Base-by-base conservation (phyloP, 2,113 vertebrate genomes). In the Etia nguti region DNA sequence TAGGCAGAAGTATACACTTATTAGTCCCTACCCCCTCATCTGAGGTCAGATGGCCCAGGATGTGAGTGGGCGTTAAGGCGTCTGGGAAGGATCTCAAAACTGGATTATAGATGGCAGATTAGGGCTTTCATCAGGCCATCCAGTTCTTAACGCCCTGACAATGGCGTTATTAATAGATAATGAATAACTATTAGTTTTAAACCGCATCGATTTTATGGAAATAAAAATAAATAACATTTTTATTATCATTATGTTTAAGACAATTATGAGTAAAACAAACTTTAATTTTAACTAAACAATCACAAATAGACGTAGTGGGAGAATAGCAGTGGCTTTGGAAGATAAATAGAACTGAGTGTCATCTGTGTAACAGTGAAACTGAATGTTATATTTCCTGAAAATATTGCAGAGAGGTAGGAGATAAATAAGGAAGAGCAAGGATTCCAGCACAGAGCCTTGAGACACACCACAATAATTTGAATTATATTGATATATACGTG, bases 161-260 rank as follows among this genome's bases (percentile, higher is more conserved):
- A n/a, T 29, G 29, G 36, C 1, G 36, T 36, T 36, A 54, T 22
- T 22, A 54, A 54, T 54, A 22, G 52, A 10, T 54, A 55, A 12
- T 55, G 5, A 55, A 55, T 11, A 55, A 55, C 54, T 54, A 54
- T n/a, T n/a, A 12, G 10, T 1, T 55, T 55, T 55, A 12, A 20
- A 52, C 18, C 1, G 0, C 18, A n/a, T n/a, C 1, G 3, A 12
- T 55, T 55, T 56, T 4, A 24, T 56, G 54, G 10, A 1, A 56
- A 24, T 56, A 24, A 24, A 7, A 56, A 56, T 55, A 24, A 56
- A 24, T 56, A 22, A 4, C 12, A 13, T 12, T 56, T 56, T 56
- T 4, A 56, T 56, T 7, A 56, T 24, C 24, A 56, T 56, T 12
- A 24, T 12, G 54, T 24, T 56, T 13, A 56, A 26, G 55, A 15